Evolutionary conservation across 2,113 vertebrate species (phyloP).

Genomic region (Pholis gunnellus): DNA sequence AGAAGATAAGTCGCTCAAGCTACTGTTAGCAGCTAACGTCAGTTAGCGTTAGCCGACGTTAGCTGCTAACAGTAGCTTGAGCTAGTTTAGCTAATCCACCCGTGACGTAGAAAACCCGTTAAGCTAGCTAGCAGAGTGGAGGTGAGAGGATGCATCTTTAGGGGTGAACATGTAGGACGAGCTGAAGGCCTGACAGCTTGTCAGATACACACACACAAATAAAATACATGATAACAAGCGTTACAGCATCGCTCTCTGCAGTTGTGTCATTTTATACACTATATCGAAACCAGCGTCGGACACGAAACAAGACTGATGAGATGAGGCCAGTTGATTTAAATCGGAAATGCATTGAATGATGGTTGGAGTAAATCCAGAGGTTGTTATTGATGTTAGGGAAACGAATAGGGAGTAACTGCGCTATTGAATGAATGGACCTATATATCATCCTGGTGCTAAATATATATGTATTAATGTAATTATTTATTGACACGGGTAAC

Average conservation of each 20-base stretch:
- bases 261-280: background rate
- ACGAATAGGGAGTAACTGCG: too few relatives aligned
- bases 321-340: background rate
- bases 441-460: too few relatives aligned
- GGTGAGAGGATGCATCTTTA: slow-evolving; percentile 47
- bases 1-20: background rate
- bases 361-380: background rate
- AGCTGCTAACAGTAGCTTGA: too few relatives aligned
- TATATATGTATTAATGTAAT: background rate
- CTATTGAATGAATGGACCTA: background rate
- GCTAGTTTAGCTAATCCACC: slow-evolving; percentile 62
- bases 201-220: background rate
- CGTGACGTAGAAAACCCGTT: slow-evolving; percentile 66
- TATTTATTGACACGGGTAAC: too few relatives aligned
- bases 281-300: background rate
- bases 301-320: background rate
- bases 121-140: slow-evolving; percentile 35
- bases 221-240: too few relatives aligned
- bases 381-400: background rate
- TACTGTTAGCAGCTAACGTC: slow-evolving; percentile 49
- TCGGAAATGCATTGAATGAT: background rate
- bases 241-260: background rate
- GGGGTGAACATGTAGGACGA: slow-evolving; percentile 23
- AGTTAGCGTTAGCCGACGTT: background rate
- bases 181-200: background rate